A percentile compares a stretch with the other conserved stretches of the same genome.
Evolutionary conservation across 1,140 invertebrate genomes (phyloP).

Genomic region (Lepidurus couesii): DNA sequence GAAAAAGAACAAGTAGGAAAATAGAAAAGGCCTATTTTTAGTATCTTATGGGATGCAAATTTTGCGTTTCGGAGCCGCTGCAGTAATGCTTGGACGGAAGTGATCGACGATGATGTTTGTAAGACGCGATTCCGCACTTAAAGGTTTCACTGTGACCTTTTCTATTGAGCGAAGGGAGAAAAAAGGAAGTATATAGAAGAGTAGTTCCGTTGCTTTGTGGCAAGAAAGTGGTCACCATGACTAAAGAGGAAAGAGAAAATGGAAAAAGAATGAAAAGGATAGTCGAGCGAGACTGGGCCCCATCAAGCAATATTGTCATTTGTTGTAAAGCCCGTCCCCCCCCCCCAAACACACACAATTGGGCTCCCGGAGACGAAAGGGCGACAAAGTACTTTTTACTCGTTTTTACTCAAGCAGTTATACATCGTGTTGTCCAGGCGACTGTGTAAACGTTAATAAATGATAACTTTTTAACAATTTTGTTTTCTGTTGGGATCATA

Average conservation of each 20-base stretch:
- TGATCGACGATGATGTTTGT: not conserved
- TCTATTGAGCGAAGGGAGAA: not conserved
- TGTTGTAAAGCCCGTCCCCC: too few relatives aligned
- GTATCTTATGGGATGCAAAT: slow-evolving; percentile 16
- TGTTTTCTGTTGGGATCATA: not conserved
- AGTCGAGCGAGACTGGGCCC: too few relatives aligned
- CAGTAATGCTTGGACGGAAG: slow-evolving; percentile 3
- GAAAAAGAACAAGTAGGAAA: slow-evolving; percentile 13
- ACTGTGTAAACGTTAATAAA: not conserved
- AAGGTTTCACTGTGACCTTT: not conserved
- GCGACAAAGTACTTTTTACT: too few relatives aligned
- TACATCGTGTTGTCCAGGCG: not conserved
- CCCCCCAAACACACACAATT: too few relatives aligned
- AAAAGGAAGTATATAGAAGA: not conserved
- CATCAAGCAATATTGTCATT: too few relatives aligned
- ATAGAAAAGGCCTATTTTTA: slow-evolving; percentile 18
- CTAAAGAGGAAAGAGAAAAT: too few relatives aligned
- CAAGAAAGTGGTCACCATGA: not conserved
- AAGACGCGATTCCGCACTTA: slow-evolving; percentile 8
- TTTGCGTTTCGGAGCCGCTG: slow-evolving; percentile 3
- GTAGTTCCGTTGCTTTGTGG: not conserved
- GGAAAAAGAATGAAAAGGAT: too few relatives aligned
- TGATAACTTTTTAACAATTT: not conserved
- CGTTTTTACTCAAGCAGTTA: too few relatives aligned
- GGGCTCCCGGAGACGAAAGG: too few relatives aligned